Percentiles rank a stretch among this genome's conserved stretches.
Conservation (phyloP, 1,140 invertebrate species). For the Saxidomus purpurata region DNA sequence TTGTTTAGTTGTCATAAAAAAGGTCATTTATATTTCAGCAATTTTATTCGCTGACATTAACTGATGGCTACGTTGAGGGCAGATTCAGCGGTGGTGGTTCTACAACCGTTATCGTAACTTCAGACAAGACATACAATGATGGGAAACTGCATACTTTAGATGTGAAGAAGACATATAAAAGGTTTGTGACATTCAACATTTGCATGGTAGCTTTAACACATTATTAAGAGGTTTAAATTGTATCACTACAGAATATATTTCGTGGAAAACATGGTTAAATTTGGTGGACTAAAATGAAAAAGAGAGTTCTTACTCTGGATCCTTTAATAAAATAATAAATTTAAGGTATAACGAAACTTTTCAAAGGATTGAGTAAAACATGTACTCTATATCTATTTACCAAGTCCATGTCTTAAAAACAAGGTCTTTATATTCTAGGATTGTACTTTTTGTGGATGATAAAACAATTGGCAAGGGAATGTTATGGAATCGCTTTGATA, state of each 20-base stretch:
- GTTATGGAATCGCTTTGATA: constrained; percentile 86
- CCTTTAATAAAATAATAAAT: too few species aligned
- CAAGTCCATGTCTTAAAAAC: too few species aligned
- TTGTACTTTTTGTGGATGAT: constrained; percentile 91
- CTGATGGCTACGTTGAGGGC: constrained; percentile 90
- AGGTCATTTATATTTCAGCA: constrained; percentile 84
- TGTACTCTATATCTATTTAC: too few species aligned
- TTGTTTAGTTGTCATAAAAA: too few species aligned
- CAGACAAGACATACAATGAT: constrained; percentile 85
- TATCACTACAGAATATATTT: too few species aligned
- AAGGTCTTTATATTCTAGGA: constrained; percentile 75
- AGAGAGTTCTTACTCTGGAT: too few species aligned
- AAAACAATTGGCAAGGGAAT: constrained; percentile 87
- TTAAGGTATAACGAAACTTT: too few species aligned
- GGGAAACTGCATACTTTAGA: constrained; percentile 86
- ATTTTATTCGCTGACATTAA: constrained; percentile 91
- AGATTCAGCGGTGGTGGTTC: constrained; percentile 91
- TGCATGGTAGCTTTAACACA: too few species aligned
- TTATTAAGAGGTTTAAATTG: too few species aligned
- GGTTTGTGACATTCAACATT: constrained; percentile 71
- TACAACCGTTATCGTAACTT: constrained; percentile 87
- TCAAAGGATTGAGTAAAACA: too few species aligned
- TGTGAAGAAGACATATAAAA: constrained; percentile 86
- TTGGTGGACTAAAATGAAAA: too few species aligned
- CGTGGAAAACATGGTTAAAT: too few species aligned